Conservation (phyloP, 2,113 vertebrate genomes). For the Protomyctophum bolini region DNA sequence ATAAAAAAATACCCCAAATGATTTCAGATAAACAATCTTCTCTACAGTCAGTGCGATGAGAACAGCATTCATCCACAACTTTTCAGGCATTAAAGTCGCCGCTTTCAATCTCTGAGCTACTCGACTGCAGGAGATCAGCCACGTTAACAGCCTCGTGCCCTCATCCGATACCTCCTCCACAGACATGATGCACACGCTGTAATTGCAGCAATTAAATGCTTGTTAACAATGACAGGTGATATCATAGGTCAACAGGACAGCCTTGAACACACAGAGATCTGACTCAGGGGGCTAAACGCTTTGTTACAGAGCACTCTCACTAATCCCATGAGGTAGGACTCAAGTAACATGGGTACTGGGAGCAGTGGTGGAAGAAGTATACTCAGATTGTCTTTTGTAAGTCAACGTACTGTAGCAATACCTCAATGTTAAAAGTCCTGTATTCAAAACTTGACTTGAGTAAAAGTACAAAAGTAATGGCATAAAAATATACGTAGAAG, state of each 20-base stretch:
- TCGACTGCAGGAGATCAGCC: neutral
- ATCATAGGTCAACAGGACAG: slow-evolving; percentile 30
- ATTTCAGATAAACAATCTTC: neutral
- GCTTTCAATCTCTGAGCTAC: neutral
- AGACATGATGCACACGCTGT: neutral
- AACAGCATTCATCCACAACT: neutral
- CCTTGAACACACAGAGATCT: slow-evolving; percentile 14
- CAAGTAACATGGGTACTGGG: too few species aligned
- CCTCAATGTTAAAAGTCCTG: too few species aligned
- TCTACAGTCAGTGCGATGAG: slow-evolving; percentile 14
- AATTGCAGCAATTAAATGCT: slow-evolving; percentile 33
- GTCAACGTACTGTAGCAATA: too few species aligned
- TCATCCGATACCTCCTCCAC: neutral
- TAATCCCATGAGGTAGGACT: neutral
- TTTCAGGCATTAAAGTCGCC: slow-evolving; percentile 20
- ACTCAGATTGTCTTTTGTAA: too few species aligned
- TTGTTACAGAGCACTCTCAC: slow-evolving; percentile 31
- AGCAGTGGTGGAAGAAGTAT: too few species aligned
- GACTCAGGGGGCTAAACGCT: slow-evolving; percentile 44
- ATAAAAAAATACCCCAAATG: slow-evolving; percentile 1
- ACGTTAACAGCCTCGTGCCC: slow-evolving; percentile 2
- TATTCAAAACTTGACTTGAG: too few species aligned
- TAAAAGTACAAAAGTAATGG: too few species aligned
- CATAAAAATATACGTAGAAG: too few species aligned
- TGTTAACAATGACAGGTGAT: slow-evolving; percentile 55